Base-by-base conservation (phyloP, 2,888 invertebrate species). In the Scaeva pyrastri region DNA sequence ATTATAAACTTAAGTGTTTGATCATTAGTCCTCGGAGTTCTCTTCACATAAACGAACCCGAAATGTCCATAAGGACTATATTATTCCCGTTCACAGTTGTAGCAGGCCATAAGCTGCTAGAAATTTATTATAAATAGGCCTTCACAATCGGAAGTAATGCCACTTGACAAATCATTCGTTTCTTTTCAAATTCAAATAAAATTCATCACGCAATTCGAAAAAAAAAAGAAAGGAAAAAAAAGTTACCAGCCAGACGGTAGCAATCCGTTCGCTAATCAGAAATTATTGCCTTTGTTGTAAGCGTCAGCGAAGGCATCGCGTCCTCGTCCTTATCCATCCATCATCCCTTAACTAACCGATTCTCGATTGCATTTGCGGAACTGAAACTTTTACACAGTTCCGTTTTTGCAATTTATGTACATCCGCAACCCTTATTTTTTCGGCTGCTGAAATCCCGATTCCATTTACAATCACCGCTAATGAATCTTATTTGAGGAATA, bases 121-220 rank as follows among this genome's bases (percentile, higher is more conserved):
- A n/a, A 72, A 31, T 31, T 31, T 31, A 31, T 31, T 31, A 7
- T 31, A 68, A 21, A 21, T 26, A 48, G n/a, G n/a, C n/a, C n/a
- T 50, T 76, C 62, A 64, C 66, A 85, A 77, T 85, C 76, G 81
- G 85, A 85, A 76, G 62, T 76, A 77, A 77, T 75, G 80, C 80
- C 85, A 85, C 85, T 85, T 62, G 62, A 80, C 62, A 68, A 85
- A 80, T 85, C 81, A 85, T 70, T 76, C 72, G 73, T 50, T 76
- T 64, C 82, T 68, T 83, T 83, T 62, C 52, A 77, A 73, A 45
- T 82, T 43, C 60, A 66, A n/a, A n/a, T n/a, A n/a, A n/a, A 31
- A 31, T 31, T 43, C 60, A 68, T 68, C 48, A 50, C 76, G 50
- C 56, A n/a, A n/a, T n/a, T n/a, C n/a, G n/a, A n/a, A n/a, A n/a